phyloP scores from a whole-genome alignment of 2,113 vertebrate species.

The Odocoileus virginianus region DNA sequence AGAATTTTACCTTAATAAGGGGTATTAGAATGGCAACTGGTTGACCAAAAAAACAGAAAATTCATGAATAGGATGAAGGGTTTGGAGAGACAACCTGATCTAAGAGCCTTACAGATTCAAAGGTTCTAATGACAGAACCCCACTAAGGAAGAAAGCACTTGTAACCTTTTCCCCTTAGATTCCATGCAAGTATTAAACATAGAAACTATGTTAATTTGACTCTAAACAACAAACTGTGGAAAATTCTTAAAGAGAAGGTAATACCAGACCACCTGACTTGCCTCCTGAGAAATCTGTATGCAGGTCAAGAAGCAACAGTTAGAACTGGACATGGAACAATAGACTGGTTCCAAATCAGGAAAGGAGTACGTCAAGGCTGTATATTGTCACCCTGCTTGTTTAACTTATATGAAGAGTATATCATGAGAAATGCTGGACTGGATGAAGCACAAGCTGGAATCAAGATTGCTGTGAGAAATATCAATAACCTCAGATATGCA shows the following conservation, averaged over 20 bases:
- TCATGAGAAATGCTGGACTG: neutral
- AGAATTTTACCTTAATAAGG: neutral
- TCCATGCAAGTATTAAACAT: neutral
- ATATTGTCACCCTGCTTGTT: neutral
- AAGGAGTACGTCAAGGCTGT: neutral
- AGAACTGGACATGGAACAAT: neutral
- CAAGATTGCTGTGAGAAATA: neutral
- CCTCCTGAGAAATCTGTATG: neutral
- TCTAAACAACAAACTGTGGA: neutral
- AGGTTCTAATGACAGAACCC: neutral
- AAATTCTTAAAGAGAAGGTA: neutral
- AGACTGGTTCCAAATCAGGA: neutral
- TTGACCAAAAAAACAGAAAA: neutral
- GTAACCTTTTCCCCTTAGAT: neutral
- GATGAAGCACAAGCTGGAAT: neutral
- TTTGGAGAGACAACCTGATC: neutral
- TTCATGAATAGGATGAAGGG: neutral
- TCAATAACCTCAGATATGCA: neutral
- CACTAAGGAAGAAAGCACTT: neutral
- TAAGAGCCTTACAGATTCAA: neutral
- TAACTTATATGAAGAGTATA: neutral
- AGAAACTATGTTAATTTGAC: conserved; percentile 19
- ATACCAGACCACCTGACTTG: neutral
- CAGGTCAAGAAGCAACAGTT: neutral
- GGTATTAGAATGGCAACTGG: neutral